Evolutionary conservation across 1,140 invertebrate species (phyloP).

Genomic region (Rhagoletis zephyria): DNA sequence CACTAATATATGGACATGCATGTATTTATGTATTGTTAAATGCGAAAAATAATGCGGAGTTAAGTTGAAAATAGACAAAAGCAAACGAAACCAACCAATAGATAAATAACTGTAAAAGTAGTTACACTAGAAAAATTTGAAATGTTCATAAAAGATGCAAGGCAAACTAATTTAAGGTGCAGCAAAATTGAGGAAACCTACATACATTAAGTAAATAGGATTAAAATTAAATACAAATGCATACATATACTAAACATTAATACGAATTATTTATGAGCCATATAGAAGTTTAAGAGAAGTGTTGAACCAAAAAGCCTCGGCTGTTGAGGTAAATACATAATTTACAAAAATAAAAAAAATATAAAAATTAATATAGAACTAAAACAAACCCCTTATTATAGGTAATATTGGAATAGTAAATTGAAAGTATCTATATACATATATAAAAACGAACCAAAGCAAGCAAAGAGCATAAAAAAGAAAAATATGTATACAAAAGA

Average conservation of each 20-base stretch:
- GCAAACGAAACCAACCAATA: background rate
- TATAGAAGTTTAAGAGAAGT: conserved; percentile 57
- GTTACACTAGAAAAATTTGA: background rate
- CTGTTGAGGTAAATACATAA: background rate
- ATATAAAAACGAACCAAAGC: background rate
- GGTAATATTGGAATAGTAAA: background rate
- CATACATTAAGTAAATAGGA: background rate
- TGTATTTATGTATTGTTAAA: conserved; percentile 30
- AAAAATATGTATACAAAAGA: conserved; percentile 45
- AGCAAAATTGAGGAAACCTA: background rate
- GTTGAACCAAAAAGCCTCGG: conserved; percentile 65
- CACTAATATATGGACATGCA: conserved; percentile 51
- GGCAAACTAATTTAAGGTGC: background rate
- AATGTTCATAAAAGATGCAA: background rate
- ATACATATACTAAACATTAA: background rate
- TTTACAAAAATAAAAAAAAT: background rate
- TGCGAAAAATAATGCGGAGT: conserved; percentile 14
- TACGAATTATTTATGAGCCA: conserved; percentile 57
- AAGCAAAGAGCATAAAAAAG: background rate
- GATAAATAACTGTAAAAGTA: conserved; percentile 4
- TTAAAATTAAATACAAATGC: background rate
- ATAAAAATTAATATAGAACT: background rate
- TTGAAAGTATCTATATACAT: background rate
- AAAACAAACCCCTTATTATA: background rate
- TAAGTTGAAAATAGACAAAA: background rate